These are phyloP conservation scores for Hypena proboscidalis DNA, from an alignment of 2,888 invertebrate species.

Conservation along the genomic window DNA sequence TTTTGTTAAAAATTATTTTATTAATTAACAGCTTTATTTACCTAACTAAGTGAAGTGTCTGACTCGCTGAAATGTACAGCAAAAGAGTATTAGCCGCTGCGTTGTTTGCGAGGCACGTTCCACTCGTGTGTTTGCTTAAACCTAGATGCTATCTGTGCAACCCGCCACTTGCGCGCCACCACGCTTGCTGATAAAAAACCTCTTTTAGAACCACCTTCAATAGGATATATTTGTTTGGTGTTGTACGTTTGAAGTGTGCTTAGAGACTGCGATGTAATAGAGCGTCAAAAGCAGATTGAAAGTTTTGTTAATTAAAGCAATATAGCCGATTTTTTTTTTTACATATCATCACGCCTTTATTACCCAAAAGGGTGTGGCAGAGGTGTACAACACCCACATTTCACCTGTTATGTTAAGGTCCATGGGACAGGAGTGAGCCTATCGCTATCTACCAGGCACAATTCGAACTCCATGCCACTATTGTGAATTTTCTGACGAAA, in stretches of 20 bases:
- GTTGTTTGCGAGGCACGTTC: slow-evolving; percentile 34
- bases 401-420: too few species aligned
- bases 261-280: not conserved
- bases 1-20: too few species aligned
- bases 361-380: too few species aligned
- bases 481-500: too few species aligned
- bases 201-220: slow-evolving; percentile 28
- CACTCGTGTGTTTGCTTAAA: slow-evolving; percentile 39
- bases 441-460: too few species aligned
- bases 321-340: too few species aligned
- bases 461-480: too few species aligned
- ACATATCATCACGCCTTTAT: too few species aligned
- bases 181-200: slow-evolving; percentile 27
- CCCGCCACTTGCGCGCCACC: slow-evolving; percentile 32
- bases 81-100: slow-evolving; percentile 33
- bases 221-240: slow-evolving; percentile 19
- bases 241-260: slow-evolving; percentile 1
- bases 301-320: too few species aligned
- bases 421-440: too few species aligned
- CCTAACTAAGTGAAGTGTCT: slow-evolving; percentile 16
- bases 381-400: too few species aligned
- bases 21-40: slow-evolving; percentile 30
- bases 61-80: slow-evolving; percentile 25
- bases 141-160: slow-evolving; percentile 43
- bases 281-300: too few species aligned